phyloP scores from a whole-genome alignment of 2,113 vertebrate genomes.

The Cyphomyrus plagiostoma region DNA sequence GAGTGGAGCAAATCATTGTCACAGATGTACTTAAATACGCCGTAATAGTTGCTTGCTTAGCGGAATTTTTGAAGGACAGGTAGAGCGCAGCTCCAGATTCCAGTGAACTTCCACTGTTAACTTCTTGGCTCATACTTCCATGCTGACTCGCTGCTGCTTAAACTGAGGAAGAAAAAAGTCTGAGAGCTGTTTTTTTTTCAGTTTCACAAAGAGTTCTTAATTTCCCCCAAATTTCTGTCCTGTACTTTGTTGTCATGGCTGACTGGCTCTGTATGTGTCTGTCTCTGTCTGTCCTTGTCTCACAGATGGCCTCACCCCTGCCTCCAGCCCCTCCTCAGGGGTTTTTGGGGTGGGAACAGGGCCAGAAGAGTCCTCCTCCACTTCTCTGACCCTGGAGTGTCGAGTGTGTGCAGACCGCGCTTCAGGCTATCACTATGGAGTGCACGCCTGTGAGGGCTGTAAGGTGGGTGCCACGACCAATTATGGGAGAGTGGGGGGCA shows the following conservation, averaged over 20 bases:
- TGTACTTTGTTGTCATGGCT: slow-evolving; percentile 12
- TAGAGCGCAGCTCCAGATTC: background rate
- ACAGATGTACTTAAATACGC: background rate
- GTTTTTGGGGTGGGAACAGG: slow-evolving; percentile 49
- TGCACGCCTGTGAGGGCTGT: slow-evolving; percentile 96
- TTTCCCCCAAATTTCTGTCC: background rate
- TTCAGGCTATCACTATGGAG: slow-evolving; percentile 96
- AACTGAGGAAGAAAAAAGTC: background rate
- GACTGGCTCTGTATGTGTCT: slow-evolving; percentile 13
- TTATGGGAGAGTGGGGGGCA: too few relatives aligned
- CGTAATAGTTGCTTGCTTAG: background rate
- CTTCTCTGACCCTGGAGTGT: slow-evolving; percentile 78
- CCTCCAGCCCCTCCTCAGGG: slow-evolving; percentile 80
- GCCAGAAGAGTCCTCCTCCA: slow-evolving; percentile 56
- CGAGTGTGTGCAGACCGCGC: slow-evolving; percentile 90
- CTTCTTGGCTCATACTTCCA: background rate
- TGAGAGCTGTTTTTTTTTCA: background rate
- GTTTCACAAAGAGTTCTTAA: slow-evolving; percentile 7
- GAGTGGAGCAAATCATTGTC: background rate
- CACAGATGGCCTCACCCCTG: slow-evolving; percentile 83
- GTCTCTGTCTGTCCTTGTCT: background rate
- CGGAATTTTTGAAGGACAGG: background rate
- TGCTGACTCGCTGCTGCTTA: background rate
- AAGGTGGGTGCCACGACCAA: slow-evolving; percentile 67
- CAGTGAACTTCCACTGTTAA: background rate